These are phyloP conservation scores for Lycaena phlaeas DNA, from an alignment of 2,888 invertebrate genomes.

Conservation along the genomic window DNA sequence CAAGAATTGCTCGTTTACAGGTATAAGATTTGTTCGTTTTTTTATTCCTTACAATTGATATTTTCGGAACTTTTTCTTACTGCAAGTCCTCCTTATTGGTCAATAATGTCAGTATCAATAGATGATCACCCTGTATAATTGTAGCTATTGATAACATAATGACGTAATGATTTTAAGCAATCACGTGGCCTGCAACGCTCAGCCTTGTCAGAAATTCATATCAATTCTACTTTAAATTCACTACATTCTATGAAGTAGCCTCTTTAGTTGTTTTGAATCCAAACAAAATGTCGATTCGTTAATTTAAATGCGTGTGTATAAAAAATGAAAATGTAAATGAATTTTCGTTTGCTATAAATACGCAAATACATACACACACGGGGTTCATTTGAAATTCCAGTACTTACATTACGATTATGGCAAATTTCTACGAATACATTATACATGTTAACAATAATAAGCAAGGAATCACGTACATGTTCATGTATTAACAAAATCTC, in stretches of 20 bases:
- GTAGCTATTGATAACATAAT: slow-evolving; percentile 40
- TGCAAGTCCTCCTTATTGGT: too few species aligned
- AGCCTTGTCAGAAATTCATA: slow-evolving; percentile 38
- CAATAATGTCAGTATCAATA: too few species aligned
- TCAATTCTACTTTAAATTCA: slow-evolving; percentile 46
- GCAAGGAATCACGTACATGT: too few species aligned
- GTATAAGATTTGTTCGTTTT: too few species aligned
- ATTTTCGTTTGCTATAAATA: neutral
- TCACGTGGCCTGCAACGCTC: slow-evolving; percentile 49
- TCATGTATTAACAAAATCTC: too few species aligned
- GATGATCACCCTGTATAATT: slow-evolving; percentile 19
- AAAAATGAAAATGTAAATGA: slow-evolving; percentile 1
- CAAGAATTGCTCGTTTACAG: too few species aligned
- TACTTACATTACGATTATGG: too few species aligned
- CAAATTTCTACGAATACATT: too few species aligned
- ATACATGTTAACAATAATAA: too few species aligned
- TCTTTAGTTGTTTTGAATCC: slow-evolving; percentile 5
- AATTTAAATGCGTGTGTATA: slow-evolving; percentile 2
- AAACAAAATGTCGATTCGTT: slow-evolving; percentile 6
- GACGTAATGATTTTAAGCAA: slow-evolving; percentile 30
- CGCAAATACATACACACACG: neutral
- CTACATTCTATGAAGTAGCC: slow-evolving; percentile 6
- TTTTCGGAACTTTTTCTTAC: too few species aligned
- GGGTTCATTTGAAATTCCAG: too few species aligned
- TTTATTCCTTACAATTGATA: too few species aligned